Conservation (phyloP, 2,113 vertebrate genomes). For the Ammodytes dubius region DNA sequence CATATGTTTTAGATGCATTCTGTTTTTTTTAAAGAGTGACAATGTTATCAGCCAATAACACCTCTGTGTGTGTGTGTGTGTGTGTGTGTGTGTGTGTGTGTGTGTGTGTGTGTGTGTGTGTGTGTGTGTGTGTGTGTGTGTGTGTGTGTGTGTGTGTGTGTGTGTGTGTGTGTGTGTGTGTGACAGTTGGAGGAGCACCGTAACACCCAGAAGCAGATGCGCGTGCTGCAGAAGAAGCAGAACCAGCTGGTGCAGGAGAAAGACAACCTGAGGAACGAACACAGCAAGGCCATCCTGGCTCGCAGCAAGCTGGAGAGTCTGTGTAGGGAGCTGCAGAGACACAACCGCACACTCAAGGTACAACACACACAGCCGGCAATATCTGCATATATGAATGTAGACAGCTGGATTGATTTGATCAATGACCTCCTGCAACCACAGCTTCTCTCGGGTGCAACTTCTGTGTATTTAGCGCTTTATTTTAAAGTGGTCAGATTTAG, state of each 20-base stretch:
- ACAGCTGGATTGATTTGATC: background rate
- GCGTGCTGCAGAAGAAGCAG: conserved; percentile 96
- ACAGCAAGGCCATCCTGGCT: conserved; percentile 97
- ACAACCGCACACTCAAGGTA: conserved; percentile 98
- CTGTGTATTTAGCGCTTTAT: background rate
- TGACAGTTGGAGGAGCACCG: conserved; percentile 94
- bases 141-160: no score
- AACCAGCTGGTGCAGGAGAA: conserved; percentile 95
- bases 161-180: background rate
- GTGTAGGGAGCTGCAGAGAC: conserved; percentile 95
- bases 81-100: conserved; percentile 16
- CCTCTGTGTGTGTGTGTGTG: background rate
- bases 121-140: background rate
- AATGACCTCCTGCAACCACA: background rate
- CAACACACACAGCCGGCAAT: background rate
- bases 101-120: conserved; percentile 8
- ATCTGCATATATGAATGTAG: background rate
- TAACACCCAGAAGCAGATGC: conserved; percentile 96
- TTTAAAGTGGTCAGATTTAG: background rate
- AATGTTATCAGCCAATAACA: no score
- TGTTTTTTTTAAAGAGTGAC: no score
- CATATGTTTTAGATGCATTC: no score
- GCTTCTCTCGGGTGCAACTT: background rate
- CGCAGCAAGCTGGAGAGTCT: conserved; percentile 98
- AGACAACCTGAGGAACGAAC: conserved; percentile 94